Evolutionary conservation across 2,888 invertebrate genomes (phyloP).

Genomic region (Diogma glabrata): DNA sequence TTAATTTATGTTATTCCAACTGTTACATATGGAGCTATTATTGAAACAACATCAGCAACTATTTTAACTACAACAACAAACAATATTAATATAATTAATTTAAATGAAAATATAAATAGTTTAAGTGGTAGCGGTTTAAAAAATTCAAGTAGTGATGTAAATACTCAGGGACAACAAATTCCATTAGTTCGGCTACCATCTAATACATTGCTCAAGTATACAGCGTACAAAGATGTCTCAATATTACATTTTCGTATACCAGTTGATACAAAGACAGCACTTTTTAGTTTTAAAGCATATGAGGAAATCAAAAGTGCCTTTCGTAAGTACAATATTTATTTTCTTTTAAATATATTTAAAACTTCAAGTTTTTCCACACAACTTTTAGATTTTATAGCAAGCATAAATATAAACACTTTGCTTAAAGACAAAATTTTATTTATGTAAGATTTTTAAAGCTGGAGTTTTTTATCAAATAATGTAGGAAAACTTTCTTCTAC

Average conservation of each 20-base stretch:
- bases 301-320: constrained; percentile 37
- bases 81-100: too few species aligned
- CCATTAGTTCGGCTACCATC: constrained; percentile 36
- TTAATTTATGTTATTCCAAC: constrained; percentile 2
- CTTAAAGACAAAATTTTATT: too few species aligned
- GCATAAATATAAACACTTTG: too few species aligned
- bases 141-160: constrained; percentile 4
- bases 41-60: background rate
- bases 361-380: too few species aligned
- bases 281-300: constrained; percentile 35
- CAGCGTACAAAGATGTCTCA: constrained; percentile 46
- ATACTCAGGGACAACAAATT: constrained; percentile 21
- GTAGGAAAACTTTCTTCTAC: too few species aligned
- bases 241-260: constrained; percentile 46
- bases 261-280: constrained; percentile 38
- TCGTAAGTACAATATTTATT: constrained; percentile 30
- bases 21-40: too few species aligned
- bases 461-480: too few species aligned
- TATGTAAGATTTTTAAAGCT: too few species aligned
- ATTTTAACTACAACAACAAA: background rate
- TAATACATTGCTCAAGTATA: constrained; percentile 39
- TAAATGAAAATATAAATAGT: constrained; percentile 3
- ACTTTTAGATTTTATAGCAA: too few species aligned
- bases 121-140: background rate
- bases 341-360: too few species aligned